Conservation (phyloP, 2,113 vertebrate species). For the Rhabdomys dilectus region DNA sequence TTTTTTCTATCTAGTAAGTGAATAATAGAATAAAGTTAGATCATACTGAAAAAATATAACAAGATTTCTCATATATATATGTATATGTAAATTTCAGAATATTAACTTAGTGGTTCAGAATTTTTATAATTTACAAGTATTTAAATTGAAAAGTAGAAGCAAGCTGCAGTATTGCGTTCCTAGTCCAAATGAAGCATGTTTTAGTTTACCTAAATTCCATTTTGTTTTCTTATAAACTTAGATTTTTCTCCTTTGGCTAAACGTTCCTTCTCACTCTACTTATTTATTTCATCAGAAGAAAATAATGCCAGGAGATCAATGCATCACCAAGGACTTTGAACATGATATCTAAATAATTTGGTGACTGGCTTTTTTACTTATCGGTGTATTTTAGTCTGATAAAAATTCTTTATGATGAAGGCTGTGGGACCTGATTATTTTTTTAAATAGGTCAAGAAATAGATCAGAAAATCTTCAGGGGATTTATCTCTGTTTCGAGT, state of each 20-base stretch:
- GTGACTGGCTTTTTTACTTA: conserved; percentile 61
- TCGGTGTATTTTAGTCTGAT: conserved; percentile 65
- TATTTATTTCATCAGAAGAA: conserved; percentile 15
- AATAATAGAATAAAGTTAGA: conserved; percentile 49
- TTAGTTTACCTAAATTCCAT: conserved; percentile 43
- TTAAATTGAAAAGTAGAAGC: conserved; percentile 43
- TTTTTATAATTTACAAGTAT: background rate
- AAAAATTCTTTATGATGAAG: conserved; percentile 67
- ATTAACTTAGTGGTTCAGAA: conserved; percentile 33
- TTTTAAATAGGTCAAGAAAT: conserved; percentile 83
- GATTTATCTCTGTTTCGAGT: conserved; percentile 76
- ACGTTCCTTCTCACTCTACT: background rate
- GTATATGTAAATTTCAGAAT: too few species aligned
- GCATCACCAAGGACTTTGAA: conserved; percentile 23
- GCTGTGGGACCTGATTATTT: conserved; percentile 73
- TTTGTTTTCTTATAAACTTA: conserved; percentile 44
- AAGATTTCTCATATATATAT: background rate
- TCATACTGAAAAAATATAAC: background rate
- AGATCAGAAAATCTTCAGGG: conserved; percentile 81
- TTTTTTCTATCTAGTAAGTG: conserved; percentile 26
- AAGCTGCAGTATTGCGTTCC: background rate
- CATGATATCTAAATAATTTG: conserved; percentile 27
- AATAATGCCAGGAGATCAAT: background rate
- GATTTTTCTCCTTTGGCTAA: conserved; percentile 19
- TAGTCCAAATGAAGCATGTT: conserved; percentile 8